phyloP scores from a whole-genome alignment of 2,113 vertebrate species.

The Perca fluviatilis region DNA sequence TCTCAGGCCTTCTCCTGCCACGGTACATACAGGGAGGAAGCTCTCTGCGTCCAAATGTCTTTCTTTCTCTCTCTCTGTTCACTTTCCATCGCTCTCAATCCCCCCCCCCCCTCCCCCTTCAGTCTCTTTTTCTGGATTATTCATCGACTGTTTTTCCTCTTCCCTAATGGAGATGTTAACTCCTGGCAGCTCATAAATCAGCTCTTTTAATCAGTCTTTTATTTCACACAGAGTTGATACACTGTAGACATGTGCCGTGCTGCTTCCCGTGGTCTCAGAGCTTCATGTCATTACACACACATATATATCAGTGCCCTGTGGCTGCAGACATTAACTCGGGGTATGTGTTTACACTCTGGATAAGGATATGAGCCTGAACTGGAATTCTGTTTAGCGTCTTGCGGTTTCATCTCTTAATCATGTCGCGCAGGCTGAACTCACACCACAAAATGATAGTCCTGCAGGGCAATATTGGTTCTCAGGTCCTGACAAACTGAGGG shows the following conservation, averaged over 20 bases:
- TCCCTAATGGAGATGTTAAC: constrained; percentile 68
- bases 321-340: constrained; percentile 59
- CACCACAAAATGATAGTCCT: constrained; percentile 38
- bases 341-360: constrained; percentile 74
- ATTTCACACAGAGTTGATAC: constrained; percentile 57
- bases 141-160: constrained; percentile 60
- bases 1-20: not conserved
- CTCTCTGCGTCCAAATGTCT: constrained; percentile 20
- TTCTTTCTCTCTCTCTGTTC: not conserved
- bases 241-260: constrained; percentile 55
- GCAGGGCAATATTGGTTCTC: constrained; percentile 35
- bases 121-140: constrained; percentile 37
- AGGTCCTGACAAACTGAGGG: constrained; percentile 51
- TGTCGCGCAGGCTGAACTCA: constrained; percentile 51
- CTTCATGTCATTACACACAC: constrained; percentile 52
- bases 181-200: constrained; percentile 72
- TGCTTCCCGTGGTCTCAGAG: constrained; percentile 56
- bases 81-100: constrained; percentile 17
- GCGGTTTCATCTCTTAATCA: constrained; percentile 72
- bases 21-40: constrained; percentile 1
- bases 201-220: constrained; percentile 71
- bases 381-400: constrained; percentile 71
- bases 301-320: constrained; percentile 44
- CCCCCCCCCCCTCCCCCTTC: not conserved
- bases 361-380: constrained; percentile 71